phyloP scores from a whole-genome alignment of 1,140 invertebrate species.

The Musca domestica region DNA sequence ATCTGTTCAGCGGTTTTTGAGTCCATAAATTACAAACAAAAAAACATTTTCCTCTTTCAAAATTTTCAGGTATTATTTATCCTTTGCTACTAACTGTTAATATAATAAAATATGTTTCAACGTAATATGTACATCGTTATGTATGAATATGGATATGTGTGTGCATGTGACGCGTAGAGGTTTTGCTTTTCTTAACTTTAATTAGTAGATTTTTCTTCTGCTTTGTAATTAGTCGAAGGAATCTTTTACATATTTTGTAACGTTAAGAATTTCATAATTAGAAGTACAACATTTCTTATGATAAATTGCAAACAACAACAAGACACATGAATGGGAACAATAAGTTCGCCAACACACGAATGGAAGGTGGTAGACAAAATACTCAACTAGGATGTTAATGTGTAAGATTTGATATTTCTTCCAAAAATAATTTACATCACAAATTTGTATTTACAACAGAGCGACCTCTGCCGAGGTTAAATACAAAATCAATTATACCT shows the following conservation, averaged over 20 bases:
- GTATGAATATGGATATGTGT: background rate
- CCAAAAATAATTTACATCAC: no score
- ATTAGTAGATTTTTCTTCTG: slow-evolving; percentile 23
- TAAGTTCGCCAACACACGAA: no score
- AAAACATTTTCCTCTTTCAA: no score
- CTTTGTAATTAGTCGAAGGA: slow-evolving; percentile 22
- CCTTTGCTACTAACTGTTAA: background rate
- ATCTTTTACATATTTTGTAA: slow-evolving; percentile 24
- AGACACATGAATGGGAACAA: background rate
- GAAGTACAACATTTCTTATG: slow-evolving; percentile 21
- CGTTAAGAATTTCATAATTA: slow-evolving; percentile 26
- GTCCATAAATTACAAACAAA: no score
- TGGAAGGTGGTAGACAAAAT: no score
- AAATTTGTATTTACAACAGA: no score
- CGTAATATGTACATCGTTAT: background rate
- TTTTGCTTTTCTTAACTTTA: slow-evolving; percentile 22
- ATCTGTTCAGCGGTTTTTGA: no score
- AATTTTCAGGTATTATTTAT: no score
- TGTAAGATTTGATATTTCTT: no score
- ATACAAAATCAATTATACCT: slow-evolving; percentile 4
- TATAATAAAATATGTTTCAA: background rate
- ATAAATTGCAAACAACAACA: slow-evolving; percentile 25
- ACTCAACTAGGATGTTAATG: no score
- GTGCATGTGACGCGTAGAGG: background rate
- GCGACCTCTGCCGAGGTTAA: background rate